Evolutionary conservation across 2,797 vertebrate genomes (phyloP).

Genomic region (Gila robusta): DNA sequence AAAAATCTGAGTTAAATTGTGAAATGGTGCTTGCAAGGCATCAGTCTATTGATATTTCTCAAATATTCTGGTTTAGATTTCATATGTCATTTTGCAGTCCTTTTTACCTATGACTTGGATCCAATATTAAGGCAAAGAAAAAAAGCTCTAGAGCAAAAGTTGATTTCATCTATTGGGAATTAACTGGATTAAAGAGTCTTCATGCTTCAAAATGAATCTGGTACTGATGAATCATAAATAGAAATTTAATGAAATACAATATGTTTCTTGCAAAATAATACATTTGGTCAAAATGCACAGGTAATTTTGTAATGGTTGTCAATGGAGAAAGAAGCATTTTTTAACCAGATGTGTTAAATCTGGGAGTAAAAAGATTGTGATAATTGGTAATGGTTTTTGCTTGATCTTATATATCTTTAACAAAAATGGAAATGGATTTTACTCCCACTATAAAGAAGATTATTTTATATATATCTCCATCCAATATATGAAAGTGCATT

Average conservation of each 20-base stretch:
- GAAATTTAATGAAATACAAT: neutral
- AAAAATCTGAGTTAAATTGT: constrained; percentile 1
- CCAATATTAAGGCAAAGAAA: neutral
- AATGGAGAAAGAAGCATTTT: neutral
- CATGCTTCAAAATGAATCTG: neutral
- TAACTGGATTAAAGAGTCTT: neutral
- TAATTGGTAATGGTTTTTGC: neutral
- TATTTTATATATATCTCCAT: neutral
- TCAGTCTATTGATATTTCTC: neutral
- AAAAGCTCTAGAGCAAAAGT: neutral
- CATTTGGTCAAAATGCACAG: neutral
- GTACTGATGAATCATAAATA: neutral
- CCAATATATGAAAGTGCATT: neutral
- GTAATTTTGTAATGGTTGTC: neutral
- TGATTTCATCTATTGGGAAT: neutral
- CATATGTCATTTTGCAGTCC: neutral
- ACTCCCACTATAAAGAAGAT: neutral
- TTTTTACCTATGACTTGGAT: neutral
- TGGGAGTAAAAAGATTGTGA: neutral
- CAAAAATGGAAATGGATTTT: neutral
- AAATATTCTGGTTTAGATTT: neutral
- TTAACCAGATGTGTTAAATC: neutral
- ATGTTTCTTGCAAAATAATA: neutral
- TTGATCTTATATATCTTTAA: neutral
- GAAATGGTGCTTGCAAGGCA: neutral